These are phyloP conservation scores for Parazoanthus darwini DNA, from an alignment of 92 coral and sea anemone species.

Conservation along the genomic window DNA sequence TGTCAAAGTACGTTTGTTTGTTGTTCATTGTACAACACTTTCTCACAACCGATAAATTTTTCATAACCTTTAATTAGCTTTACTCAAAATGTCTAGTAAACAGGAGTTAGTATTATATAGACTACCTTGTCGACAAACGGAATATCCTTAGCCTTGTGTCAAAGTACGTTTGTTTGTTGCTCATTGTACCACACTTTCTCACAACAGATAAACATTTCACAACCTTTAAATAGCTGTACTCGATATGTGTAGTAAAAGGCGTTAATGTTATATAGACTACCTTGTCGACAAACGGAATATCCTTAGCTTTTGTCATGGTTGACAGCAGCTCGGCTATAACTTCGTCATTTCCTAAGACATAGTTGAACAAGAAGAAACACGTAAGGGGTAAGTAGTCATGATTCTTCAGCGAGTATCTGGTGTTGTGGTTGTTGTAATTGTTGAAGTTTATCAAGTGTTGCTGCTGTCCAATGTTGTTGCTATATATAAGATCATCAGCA, in stretches of 20 bases:
- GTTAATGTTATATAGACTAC: slow-evolving; percentile 31
- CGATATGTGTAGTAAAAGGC: background rate
- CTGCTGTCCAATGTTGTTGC: background rate
- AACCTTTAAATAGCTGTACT: background rate
- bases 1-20: no score
- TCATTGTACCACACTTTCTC: background rate
- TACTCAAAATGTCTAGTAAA: background rate
- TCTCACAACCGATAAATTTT: no score
- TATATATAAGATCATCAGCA: no score
- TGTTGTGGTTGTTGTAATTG: background rate
- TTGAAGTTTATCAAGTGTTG: background rate
- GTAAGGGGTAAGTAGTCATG: background rate
- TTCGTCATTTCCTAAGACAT: slow-evolving; percentile 60
- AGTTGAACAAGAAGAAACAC: background rate
- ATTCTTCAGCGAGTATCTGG: no score
- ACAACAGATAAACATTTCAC: no score
- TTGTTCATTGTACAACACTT: background rate
- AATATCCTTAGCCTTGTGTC: slow-evolving; percentile 47
- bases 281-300: slow-evolving; percentile 91
- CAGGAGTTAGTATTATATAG: background rate
- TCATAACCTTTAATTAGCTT: background rate
- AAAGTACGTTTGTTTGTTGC: background rate
- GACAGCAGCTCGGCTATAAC: slow-evolving; percentile 72
- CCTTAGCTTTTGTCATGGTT: slow-evolving; percentile 86
- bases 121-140: slow-evolving; percentile 89